A percentile compares a stretch with the other conserved stretches of the same genome.
Evolutionary conservation across 2,797 vertebrate species (phyloP).

Genomic region (Xyrichtys novacula): DNA sequence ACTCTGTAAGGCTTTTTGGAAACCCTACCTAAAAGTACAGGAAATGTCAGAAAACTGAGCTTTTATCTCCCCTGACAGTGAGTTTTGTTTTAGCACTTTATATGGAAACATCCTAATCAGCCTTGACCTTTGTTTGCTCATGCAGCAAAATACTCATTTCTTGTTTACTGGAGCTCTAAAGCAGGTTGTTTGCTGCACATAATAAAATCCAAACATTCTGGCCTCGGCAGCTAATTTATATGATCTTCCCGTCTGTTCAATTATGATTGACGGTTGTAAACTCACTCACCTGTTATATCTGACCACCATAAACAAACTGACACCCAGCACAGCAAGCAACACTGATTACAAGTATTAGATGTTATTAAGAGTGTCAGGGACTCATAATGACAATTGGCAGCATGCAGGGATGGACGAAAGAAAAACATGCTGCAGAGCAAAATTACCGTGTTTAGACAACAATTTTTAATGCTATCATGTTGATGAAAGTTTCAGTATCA

Average conservation of each 20-base stretch:
- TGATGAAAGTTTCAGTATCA: not conserved
- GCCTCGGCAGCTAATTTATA: constrained; percentile 32
- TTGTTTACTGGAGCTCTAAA: not conserved
- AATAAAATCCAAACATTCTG: constrained; percentile 39
- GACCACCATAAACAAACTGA: constrained; percentile 2
- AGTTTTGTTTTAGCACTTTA: too few relatives aligned
- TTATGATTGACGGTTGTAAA: constrained; percentile 58
- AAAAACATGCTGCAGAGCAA: too few relatives aligned
- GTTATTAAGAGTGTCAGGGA: constrained; percentile 39
- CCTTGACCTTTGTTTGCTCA: not conserved
- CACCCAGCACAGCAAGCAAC: not conserved
- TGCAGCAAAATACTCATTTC: not conserved
- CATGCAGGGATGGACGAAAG: not conserved
- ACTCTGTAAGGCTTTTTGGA: too few relatives aligned
- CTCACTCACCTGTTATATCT: constrained; percentile 33
- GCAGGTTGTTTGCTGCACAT: constrained; percentile 28
- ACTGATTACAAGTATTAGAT: constrained; percentile 31
- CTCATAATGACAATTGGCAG: constrained; percentile 43
- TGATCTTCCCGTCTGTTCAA: constrained; percentile 22
- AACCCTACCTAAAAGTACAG: too few relatives aligned
- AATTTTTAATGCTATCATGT: not conserved
- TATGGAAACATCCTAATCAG: not conserved
- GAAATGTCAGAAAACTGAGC: too few relatives aligned
- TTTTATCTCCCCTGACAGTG: too few relatives aligned
- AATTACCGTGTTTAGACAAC: not conserved